Percentiles rank a stretch among this genome's conserved stretches.
phyloP scores from a whole-genome alignment of 2,113 vertebrate genomes.

The Hippocampus guttulatus region DNA sequence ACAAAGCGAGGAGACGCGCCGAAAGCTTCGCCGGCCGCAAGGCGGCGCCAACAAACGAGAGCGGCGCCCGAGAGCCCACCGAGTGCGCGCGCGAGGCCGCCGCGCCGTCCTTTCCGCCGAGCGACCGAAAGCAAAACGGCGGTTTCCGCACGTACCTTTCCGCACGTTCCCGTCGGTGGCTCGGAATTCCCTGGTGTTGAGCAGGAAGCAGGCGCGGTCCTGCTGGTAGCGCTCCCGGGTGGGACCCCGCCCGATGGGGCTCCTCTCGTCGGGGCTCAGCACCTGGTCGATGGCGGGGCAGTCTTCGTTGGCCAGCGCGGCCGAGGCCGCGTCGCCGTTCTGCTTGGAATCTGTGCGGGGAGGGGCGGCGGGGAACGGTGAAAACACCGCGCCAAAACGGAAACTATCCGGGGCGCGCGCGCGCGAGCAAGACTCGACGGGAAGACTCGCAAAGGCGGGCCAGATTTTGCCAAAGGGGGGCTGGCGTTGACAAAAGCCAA shows the following conservation, averaged over 20 bases:
- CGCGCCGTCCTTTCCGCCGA: no score
- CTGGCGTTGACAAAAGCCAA: constrained; percentile 9
- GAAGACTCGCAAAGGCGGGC: no score
- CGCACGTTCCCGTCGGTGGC: constrained; percentile 87
- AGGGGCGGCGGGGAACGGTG: background rate
- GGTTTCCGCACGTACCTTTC: constrained; percentile 78
- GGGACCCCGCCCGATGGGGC: constrained; percentile 75
- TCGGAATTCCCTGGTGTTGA: constrained; percentile 86
- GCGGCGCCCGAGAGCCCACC: constrained; percentile 46
- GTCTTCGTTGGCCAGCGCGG: constrained; percentile 87
- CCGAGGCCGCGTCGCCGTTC: constrained; percentile 86
- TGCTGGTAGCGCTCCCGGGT: constrained; percentile 83
- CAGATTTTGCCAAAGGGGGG: background rate
- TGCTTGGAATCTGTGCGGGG: constrained; percentile 76
- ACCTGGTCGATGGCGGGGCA: constrained; percentile 92
- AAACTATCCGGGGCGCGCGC: constrained; percentile 9
- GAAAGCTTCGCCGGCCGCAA: constrained; percentile 36
- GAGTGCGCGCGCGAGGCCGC: no score
- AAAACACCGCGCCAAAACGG: no score
- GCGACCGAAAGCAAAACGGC: constrained; percentile 25
- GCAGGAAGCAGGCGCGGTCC: constrained; percentile 89
- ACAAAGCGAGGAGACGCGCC: constrained; percentile 9
- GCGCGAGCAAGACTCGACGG: no score
- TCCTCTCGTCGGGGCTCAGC: constrained; percentile 85
- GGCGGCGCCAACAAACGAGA: constrained; percentile 55